Conservation (phyloP, 2,113 vertebrate genomes). For the Datnioides undecimradiatus region DNA sequence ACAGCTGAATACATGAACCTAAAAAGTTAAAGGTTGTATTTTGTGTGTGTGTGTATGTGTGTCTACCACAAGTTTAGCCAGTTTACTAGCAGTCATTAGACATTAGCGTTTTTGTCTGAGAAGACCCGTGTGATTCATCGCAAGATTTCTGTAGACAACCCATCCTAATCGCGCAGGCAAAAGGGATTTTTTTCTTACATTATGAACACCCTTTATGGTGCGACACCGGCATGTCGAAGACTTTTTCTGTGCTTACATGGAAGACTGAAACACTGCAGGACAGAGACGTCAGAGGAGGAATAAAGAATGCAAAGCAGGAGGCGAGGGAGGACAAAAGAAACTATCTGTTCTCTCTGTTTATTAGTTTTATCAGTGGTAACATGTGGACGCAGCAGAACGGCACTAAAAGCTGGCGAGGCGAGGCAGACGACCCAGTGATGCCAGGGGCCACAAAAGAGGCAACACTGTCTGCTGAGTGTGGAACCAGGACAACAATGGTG, state of each 20-base stretch:
- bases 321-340: constrained; percentile 38
- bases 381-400: constrained; percentile 53
- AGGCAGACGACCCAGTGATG: constrained; percentile 37
- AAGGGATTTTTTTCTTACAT: constrained; percentile 32
- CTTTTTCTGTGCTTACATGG: constrained; percentile 12
- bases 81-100: background rate
- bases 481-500: constrained; percentile 60
- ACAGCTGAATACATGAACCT: too few relatives aligned
- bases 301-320: constrained; percentile 58
- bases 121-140: constrained; percentile 19
- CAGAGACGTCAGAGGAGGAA: constrained; percentile 21
- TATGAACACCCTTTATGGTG: constrained; percentile 25
- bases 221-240: background rate
- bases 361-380: constrained; percentile 60
- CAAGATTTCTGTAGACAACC: constrained; percentile 26
- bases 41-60: background rate
- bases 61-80: background rate
- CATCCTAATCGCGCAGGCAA: constrained; percentile 30
- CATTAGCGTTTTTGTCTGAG: background rate
- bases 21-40: too few relatives aligned
- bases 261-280: constrained; percentile 16
- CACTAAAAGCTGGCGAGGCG: constrained; percentile 52
- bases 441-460: constrained; percentile 71
- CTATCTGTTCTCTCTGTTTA: constrained; percentile 55
- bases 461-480: constrained; percentile 54